A percentile compares a stretch with the other conserved stretches of the same genome.
These are phyloP conservation scores for Dipodomys ordii DNA, from an alignment of 2,113 vertebrate genomes.

Conservation along the genomic window DNA sequence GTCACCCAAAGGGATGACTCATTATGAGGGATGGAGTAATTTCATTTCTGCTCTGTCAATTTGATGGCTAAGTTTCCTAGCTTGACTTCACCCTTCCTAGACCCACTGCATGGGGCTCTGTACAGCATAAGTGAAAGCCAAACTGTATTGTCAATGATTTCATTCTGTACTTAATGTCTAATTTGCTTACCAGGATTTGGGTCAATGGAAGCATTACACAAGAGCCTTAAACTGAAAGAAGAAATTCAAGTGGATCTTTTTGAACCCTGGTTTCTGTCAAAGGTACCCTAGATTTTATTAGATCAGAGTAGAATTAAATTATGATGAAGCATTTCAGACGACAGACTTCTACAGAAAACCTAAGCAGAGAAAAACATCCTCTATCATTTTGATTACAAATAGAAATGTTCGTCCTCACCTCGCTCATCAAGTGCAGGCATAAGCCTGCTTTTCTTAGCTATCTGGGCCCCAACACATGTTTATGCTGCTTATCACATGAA, in stretches of 20 bases:
- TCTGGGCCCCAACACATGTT: constrained; percentile 33
- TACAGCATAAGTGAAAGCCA: no score
- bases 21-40: no score
- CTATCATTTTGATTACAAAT: background rate
- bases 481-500: background rate
- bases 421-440: background rate
- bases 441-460: constrained; percentile 27
- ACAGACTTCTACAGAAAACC: background rate
- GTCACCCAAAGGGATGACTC: background rate
- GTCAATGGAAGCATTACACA: background rate
- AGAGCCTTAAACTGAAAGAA: background rate
- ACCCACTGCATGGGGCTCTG: background rate
- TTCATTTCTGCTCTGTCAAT: background rate
- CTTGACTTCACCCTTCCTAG: background rate
- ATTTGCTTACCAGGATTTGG: background rate
- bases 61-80: background rate
- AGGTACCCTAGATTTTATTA: background rate
- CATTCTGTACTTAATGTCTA: background rate
- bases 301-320: background rate
- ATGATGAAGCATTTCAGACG: background rate
- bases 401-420: background rate
- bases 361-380: background rate
- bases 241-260: constrained; percentile 28
- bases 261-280: background rate
- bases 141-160: background rate